These are phyloP conservation scores for Otolemur garnettii DNA, from an alignment of 2,113 vertebrate genomes.

Conservation along the genomic window DNA sequence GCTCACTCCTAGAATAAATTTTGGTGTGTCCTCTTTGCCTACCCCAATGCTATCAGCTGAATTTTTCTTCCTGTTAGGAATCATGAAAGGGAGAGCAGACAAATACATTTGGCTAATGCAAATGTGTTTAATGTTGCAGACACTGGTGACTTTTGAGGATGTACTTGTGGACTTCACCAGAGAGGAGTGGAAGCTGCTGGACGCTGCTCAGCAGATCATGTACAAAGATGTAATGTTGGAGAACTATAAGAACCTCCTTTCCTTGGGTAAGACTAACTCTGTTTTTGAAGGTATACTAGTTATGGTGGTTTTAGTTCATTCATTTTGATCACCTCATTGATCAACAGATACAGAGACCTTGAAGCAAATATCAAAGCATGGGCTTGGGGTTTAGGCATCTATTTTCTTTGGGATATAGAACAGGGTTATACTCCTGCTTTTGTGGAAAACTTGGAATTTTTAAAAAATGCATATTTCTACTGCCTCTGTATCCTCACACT, in stretches of 20 bases:
- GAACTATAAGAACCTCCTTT: slow-evolving; percentile 73
- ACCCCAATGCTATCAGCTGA: neutral
- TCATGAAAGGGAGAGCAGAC: neutral
- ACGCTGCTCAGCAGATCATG: slow-evolving; percentile 63
- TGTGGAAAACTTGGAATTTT: neutral
- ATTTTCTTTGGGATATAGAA: neutral
- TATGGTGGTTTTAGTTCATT: neutral
- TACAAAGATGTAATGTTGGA: slow-evolving; percentile 78
- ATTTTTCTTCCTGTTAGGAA: neutral
- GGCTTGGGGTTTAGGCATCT: neutral
- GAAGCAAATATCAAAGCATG: neutral
- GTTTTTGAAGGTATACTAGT: neutral
- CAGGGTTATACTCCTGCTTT: neutral
- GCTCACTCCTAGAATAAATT: neutral
- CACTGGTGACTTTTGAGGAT: slow-evolving; percentile 75
- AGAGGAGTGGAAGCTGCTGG: slow-evolving; percentile 79
- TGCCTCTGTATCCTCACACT: neutral
- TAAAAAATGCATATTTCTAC: neutral
- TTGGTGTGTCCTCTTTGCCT: neutral
- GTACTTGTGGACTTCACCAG: slow-evolving; percentile 71
- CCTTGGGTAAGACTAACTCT: slow-evolving; percentile 63
- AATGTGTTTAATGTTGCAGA: slow-evolving; percentile 47
- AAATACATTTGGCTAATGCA: neutral
- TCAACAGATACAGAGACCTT: neutral
- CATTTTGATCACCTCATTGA: neutral